Percentiles rank a stretch among this genome's conserved stretches.
Conservation (phyloP, 2,888 invertebrate genomes). For the Pheosia gnoma region DNA sequence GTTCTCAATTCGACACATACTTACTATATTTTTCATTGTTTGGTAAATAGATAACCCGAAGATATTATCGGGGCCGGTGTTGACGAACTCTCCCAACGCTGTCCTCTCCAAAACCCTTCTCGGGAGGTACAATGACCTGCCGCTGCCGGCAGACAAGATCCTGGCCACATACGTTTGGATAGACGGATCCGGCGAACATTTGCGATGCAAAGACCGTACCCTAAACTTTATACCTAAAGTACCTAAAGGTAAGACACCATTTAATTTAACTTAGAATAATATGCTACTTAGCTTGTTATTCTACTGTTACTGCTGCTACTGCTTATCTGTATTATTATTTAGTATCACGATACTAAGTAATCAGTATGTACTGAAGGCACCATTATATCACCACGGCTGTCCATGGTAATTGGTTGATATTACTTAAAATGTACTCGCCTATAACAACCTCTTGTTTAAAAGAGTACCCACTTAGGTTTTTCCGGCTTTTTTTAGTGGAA, state of each 20-base stretch:
- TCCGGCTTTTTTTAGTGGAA: too few species aligned
- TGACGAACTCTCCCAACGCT: slow-evolving; percentile 91
- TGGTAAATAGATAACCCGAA: slow-evolving; percentile 72
- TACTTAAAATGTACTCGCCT: too few species aligned
- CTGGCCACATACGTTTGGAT: slow-evolving; percentile 97
- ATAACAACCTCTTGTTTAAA: too few species aligned
- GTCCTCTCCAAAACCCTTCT: slow-evolving; percentile 90
- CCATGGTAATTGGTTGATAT: too few species aligned
- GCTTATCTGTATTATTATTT: too few species aligned
- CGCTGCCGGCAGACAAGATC: slow-evolving; percentile 89
- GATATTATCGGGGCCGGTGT: slow-evolving; percentile 75
- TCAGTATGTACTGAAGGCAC: too few species aligned
- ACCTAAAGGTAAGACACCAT: slow-evolving; percentile 86
- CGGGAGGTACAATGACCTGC: slow-evolving; percentile 89
- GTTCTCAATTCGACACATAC: not conserved
- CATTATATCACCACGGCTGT: too few species aligned
- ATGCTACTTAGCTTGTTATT: too few species aligned
- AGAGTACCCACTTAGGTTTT: too few species aligned
- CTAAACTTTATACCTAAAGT: slow-evolving; percentile 90
- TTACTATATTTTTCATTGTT: not conserved
- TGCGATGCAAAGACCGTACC: slow-evolving; percentile 95
- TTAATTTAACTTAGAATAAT: too few species aligned
- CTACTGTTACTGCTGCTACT: too few species aligned
- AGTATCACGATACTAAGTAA: too few species aligned
- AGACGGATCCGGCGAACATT: slow-evolving; percentile 94